These are phyloP conservation scores for Chanos chanos DNA, from an alignment of 2,797 vertebrate genomes.

Conservation along the genomic window DNA sequence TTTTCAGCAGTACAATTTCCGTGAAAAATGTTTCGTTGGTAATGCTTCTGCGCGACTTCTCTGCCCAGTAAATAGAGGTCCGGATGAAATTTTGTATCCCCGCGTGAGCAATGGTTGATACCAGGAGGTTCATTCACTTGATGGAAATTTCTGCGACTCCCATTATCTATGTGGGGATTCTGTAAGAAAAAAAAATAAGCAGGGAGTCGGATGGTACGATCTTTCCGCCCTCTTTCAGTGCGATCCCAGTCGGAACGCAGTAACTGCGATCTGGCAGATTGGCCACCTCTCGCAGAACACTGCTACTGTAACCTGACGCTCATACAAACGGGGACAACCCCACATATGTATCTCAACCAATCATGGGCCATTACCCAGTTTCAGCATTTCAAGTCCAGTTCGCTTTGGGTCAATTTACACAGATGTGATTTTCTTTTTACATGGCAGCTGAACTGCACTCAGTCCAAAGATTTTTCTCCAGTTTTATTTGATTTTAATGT, in stretches of 20 bases:
- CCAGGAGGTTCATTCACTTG: conserved; percentile 17
- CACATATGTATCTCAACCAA: conserved; percentile 58
- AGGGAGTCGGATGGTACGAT: conserved; percentile 4
- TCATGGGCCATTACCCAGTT: conserved; percentile 41
- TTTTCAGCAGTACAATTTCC: conserved; percentile 2
- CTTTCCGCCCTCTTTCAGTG: not conserved
- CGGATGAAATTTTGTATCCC: conserved; percentile 11
- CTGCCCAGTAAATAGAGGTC: conserved; percentile 1
- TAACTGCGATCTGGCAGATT: conserved; percentile 42
- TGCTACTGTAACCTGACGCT: conserved; percentile 65
- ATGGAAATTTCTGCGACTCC: conserved; percentile 24
- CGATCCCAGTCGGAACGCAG: not conserved
- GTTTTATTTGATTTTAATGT: too few relatives aligned
- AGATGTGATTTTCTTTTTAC: too few relatives aligned
- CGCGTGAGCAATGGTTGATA: not conserved
- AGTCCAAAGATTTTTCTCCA: too few relatives aligned
- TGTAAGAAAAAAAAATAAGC: conserved; percentile 21
- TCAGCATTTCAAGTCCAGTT: too few relatives aligned
- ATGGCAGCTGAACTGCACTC: too few relatives aligned
- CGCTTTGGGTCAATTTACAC: too few relatives aligned
- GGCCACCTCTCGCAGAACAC: conserved; percentile 55
- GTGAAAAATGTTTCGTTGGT: not conserved
- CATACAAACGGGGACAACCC: conserved; percentile 52
- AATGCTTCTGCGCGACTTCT: conserved; percentile 8
- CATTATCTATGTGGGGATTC: conserved; percentile 7